A percentile compares a stretch with the other conserved stretches of the same genome.
These are phyloP conservation scores for Palloptera scutellata DNA, from an alignment of 2,888 invertebrate species.

Conservation along the genomic window DNA sequence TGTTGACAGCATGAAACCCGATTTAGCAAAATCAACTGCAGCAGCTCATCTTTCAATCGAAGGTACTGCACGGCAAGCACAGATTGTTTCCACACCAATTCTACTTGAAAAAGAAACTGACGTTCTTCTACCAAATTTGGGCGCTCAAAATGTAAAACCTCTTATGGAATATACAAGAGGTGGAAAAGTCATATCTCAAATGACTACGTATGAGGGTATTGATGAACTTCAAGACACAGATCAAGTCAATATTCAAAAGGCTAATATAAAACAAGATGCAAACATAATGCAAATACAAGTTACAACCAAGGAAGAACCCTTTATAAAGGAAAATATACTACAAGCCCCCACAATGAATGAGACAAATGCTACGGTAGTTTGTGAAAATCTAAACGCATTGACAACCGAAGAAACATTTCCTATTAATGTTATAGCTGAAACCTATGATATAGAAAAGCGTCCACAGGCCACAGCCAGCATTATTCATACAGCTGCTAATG, in stretches of 20 bases:
- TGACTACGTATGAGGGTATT: slow-evolving; percentile 43
- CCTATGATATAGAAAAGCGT: slow-evolving; percentile 46
- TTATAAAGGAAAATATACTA: slow-evolving; percentile 46
- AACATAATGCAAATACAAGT: slow-evolving; percentile 36
- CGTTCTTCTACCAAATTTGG: slow-evolving; percentile 4
- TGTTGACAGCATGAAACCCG: slow-evolving; percentile 33
- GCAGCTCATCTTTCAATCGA: slow-evolving; percentile 17
- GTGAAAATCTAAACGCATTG: slow-evolving; percentile 43
- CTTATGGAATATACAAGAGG: slow-evolving; percentile 25
- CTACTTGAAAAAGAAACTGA: slow-evolving; percentile 41
- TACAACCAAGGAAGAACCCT: slow-evolving; percentile 39
- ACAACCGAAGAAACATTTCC: slow-evolving; percentile 51
- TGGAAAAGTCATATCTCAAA: slow-evolving; percentile 45
- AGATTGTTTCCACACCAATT: slow-evolving; percentile 34
- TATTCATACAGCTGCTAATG: slow-evolving; percentile 36
- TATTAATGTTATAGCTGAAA: slow-evolving; percentile 49
- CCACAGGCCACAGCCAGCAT: slow-evolving; percentile 41
- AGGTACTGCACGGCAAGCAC: slow-evolving; percentile 34
- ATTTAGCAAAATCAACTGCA: not conserved
- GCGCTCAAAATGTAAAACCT: slow-evolving; percentile 29
- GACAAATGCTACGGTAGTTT: slow-evolving; percentile 41
- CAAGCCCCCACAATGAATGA: slow-evolving; percentile 12
- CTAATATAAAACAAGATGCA: slow-evolving; percentile 27
- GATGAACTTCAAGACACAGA: slow-evolving; percentile 27
- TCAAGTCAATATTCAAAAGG: slow-evolving; percentile 18